These are phyloP conservation scores for western clawed frog (Xenopus tropicalis) DNA, from an alignment of 2,113 vertebrate species.

Conservation along the genomic window DNA sequence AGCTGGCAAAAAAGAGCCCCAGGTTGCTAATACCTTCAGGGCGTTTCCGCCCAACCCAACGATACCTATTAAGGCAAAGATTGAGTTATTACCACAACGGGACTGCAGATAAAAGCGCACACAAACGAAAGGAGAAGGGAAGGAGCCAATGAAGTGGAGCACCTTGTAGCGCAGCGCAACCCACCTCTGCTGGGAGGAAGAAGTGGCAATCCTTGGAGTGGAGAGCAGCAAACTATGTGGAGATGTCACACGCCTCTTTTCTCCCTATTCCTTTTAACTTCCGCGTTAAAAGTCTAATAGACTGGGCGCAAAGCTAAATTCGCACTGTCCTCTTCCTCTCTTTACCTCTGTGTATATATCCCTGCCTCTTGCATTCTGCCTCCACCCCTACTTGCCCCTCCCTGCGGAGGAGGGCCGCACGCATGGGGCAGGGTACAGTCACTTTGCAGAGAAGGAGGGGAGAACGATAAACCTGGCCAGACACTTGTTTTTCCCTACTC, in stretches of 20 bases:
- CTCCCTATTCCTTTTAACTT: conserved; percentile 15
- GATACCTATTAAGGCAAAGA: too few species aligned
- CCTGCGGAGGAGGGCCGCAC: conserved; percentile 20
- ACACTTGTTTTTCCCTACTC: too few species aligned
- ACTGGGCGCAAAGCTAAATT: conserved; percentile 16
- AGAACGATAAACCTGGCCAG: too few species aligned
- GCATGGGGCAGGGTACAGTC: not conserved
- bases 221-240: not conserved
- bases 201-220: not conserved
- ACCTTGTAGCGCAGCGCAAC: not conserved
- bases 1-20: too few species aligned
- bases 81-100: too few species aligned
- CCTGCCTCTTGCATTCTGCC: not conserved
- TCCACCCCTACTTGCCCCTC: conserved; percentile 28
- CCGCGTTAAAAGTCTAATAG: conserved; percentile 14
- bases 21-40: too few species aligned
- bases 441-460: too few species aligned
- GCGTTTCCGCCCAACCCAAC: too few species aligned
- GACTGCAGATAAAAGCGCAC: too few species aligned
- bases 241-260: not conserved
- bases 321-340: conserved; percentile 14
- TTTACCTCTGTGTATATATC: conserved; percentile 15
- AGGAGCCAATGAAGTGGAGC: not conserved
- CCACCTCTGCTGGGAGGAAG: conserved; percentile 2
- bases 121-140: too few species aligned